Evolutionary conservation across 2,888 invertebrate species (phyloP).

Genomic region (Piscicola geometra): DNA sequence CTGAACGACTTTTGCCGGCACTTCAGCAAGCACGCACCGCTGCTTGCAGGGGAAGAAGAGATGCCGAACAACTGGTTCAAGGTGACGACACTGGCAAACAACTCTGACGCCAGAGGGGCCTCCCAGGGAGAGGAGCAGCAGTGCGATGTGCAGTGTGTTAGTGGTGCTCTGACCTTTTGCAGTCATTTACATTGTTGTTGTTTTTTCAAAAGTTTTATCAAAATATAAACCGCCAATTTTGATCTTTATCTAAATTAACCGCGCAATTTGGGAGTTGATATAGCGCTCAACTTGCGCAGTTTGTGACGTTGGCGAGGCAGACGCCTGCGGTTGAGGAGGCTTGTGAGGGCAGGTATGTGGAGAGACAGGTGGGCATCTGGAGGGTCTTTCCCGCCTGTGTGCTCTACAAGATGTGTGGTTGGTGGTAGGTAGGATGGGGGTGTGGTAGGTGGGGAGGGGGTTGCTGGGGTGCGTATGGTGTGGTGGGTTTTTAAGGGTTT

Average conservation of each 20-base stretch:
- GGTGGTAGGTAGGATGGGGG: neutral
- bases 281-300: too few species aligned
- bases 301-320: constrained; percentile 17
- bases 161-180: neutral
- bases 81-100: constrained; percentile 21
- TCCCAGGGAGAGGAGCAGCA: neutral
- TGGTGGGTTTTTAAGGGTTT: too few species aligned
- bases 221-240: too few species aligned
- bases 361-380: constrained; percentile 23
- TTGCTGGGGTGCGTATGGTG: too few species aligned
- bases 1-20: constrained; percentile 3
- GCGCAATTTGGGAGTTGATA: too few species aligned
- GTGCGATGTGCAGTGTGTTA: constrained; percentile 19
- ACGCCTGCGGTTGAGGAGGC: neutral
- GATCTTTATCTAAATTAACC: too few species aligned
- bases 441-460: too few species aligned
- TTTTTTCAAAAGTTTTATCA: too few species aligned
- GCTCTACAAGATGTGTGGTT: neutral
- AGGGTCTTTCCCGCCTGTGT: constrained; percentile 29
- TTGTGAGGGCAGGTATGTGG: neutral
- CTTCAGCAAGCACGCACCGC: neutral
- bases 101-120: neutral
- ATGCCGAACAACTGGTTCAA: constrained; percentile 13
- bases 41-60: neutral
- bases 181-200: neutral